Evolutionary conservation across 2,113 vertebrate species (phyloP), one percentile per base, ranked within the genome.

Genomic region (Chamaea fasciata): DNA sequence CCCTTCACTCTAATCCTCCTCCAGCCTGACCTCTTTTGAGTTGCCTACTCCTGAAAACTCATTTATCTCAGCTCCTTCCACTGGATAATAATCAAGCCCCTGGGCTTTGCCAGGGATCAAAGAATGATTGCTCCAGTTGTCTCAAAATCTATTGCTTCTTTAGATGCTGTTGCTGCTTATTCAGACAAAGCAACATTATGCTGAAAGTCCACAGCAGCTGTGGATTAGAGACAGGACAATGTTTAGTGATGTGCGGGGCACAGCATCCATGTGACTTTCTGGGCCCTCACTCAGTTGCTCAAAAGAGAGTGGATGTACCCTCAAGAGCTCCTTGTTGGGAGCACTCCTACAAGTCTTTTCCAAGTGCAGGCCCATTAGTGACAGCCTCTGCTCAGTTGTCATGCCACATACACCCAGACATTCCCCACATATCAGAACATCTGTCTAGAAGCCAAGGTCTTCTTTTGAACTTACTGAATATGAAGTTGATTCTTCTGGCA

Each of bases 71-170:
- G 75, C 47, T 88, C 42, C 56, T 82, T 96, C 80, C 75, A 82
- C 78, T 70, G 83, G 68, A 82, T 71, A 86, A 89, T 89, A 81
- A 95, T 81, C 84, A 89, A 85, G 53, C 67, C 83, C 69, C 46
- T 47, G 49, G 77, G 92, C 80, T 94, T 93, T 87, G 57, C 92
- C 67, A 79, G 65, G 94, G 69, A 95, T 95, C 73, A 94, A 93
- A 96, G 90, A 59, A 92, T 17, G 33, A 23, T 73, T 67, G 82
- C 67, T 95, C 81, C 60, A 59, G 20, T 95, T 96, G 82, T 83
- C 50, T 65, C 87, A 89, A 94, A 87, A 59, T 93, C 83, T 89
- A 68, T 74, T 63, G 23, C 74, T 74, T 90, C 80, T 83, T 95
- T 49, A 78, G 44, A 71, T 69, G 56, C 35, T 41, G 46, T n/a